Conservation (phyloP, 2,888 invertebrate species). For the Polydesmus complanatus region DNA sequence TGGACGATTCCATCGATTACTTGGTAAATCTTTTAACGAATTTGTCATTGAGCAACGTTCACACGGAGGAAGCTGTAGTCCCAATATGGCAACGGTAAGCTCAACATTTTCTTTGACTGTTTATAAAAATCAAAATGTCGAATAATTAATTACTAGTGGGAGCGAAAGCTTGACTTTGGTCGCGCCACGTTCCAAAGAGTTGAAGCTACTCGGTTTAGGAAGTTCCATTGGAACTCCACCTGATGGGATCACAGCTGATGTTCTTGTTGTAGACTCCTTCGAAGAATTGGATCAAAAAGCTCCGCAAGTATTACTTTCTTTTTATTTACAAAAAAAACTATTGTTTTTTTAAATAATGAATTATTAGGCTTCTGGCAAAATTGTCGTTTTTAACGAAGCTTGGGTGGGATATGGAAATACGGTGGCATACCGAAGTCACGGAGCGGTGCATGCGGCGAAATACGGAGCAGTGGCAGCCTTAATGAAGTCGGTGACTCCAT, state of each 20-base stretch:
- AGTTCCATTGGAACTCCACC: slow-evolving; percentile 28
- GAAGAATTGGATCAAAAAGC: slow-evolving; percentile 33
- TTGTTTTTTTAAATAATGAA: too few species aligned
- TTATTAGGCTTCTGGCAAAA: slow-evolving; percentile 28
- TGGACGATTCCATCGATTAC: slow-evolving; percentile 12
- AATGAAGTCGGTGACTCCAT: slow-evolving; percentile 30
- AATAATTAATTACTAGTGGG: slow-evolving; percentile 24
- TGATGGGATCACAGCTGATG: slow-evolving; percentile 28
- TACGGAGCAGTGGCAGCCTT: slow-evolving; percentile 30
- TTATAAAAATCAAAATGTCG: background rate
- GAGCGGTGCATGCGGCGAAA: slow-evolving; percentile 28
- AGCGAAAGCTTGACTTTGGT: slow-evolving; percentile 26
- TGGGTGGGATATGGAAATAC: slow-evolving; percentile 26
- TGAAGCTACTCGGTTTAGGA: slow-evolving; percentile 30
- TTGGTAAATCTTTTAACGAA: background rate
- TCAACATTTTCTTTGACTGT: background rate
- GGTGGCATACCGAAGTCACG: slow-evolving; percentile 27
- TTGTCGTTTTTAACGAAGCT: slow-evolving; percentile 32
- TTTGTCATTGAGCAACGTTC: slow-evolving; percentile 5
- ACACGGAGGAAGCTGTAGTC: slow-evolving; percentile 8
- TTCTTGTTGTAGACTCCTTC: slow-evolving; percentile 29
- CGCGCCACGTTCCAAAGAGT: slow-evolving; percentile 24
- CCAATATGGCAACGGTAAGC: slow-evolving; percentile 17
- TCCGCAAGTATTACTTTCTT: slow-evolving; percentile 36
- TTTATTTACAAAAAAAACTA: too few species aligned